Evolutionary conservation across 2,113 vertebrate genomes (phyloP).

Genomic region (Neogobius melanostomus): DNA sequence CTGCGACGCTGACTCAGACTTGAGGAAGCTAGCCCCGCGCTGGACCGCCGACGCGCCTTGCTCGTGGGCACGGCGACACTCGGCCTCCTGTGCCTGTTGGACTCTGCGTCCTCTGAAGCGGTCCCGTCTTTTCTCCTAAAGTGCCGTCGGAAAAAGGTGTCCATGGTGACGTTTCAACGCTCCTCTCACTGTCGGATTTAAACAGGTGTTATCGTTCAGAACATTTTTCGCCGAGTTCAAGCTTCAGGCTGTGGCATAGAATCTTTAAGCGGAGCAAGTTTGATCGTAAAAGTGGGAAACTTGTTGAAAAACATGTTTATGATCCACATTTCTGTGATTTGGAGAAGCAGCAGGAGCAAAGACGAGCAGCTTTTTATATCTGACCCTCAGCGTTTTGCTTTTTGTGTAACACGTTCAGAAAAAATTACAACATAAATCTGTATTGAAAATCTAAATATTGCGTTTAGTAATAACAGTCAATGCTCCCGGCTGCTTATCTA

Average conservation of each 20-base stretch:
- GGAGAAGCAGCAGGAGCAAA: neutral
- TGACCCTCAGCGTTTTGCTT: too few species aligned
- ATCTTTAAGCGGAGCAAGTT: neutral
- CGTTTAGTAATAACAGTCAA: too few species aligned
- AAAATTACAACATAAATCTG: too few species aligned
- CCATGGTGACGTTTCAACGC: constrained; percentile 73
- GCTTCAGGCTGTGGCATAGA: neutral
- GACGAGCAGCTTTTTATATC: too few species aligned
- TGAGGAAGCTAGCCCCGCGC: constrained; percentile 80
- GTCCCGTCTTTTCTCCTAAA: constrained; percentile 79
- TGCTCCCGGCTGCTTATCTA: neutral
- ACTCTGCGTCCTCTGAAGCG: neutral
- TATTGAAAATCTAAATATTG: too few species aligned
- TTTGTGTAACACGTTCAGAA: too few species aligned
- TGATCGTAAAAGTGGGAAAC: neutral
- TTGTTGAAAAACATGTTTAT: neutral
- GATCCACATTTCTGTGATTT: neutral
- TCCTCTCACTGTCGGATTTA: constrained; percentile 36
- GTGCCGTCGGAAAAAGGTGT: constrained; percentile 89
- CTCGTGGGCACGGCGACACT: constrained; percentile 79
- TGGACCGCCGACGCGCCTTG: constrained; percentile 85
- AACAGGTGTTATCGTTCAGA: constrained; percentile 28
- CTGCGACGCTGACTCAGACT: constrained; percentile 74
- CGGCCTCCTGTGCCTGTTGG: constrained; percentile 57
- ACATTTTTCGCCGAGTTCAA: neutral